Evolutionary conservation across 2,888 invertebrate species (phyloP).

Genomic region (Volucella inanis): DNA sequence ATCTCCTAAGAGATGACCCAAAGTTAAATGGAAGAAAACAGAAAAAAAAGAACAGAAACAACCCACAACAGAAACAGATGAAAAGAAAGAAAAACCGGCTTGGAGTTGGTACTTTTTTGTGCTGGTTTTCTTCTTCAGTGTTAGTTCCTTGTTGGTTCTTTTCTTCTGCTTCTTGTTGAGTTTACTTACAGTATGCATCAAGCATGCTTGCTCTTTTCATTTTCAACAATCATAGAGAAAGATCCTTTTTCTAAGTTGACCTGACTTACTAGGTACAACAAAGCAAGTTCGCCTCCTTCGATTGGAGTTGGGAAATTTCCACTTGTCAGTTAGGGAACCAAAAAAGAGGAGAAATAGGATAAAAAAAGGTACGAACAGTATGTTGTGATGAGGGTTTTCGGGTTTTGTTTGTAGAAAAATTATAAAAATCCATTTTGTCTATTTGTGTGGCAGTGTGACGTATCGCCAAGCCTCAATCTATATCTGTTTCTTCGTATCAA

Average conservation of each 20-base stretch:
- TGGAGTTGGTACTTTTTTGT: constrained; percentile 25
- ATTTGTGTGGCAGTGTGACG: constrained; percentile 21
- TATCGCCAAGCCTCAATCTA: constrained; percentile 31
- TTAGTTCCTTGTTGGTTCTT: constrained; percentile 14
- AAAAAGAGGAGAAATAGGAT: no score
- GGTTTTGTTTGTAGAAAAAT: constrained; percentile 8
- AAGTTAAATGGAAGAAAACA: constrained; percentile 66
- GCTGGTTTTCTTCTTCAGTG: constrained; percentile 12
- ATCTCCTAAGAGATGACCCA: constrained; percentile 67
- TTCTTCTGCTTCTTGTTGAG: constrained; percentile 10
- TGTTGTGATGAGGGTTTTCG: constrained; percentile 28
- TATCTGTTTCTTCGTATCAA: constrained; percentile 47
- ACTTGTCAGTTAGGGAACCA: constrained; percentile 41
- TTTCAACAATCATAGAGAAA: neutral
- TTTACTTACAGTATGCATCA: constrained; percentile 33
- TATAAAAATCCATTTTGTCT: constrained; percentile 44
- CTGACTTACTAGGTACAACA: constrained; percentile 7
- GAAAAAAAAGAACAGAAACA: constrained; percentile 21
- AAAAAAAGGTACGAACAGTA: neutral
- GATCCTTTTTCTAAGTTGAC: constrained; percentile 46
- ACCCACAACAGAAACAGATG: neutral
- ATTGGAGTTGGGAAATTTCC: constrained; percentile 6
- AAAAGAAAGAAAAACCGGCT: constrained; percentile 18
- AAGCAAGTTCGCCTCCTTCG: constrained; percentile 11
- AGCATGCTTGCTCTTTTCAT: neutral